A percentile compares a stretch with the other conserved stretches of the same genome.
Evolutionary conservation across 2,888 invertebrate genomes (phyloP).

Genomic region (Argyra leucocephala): DNA sequence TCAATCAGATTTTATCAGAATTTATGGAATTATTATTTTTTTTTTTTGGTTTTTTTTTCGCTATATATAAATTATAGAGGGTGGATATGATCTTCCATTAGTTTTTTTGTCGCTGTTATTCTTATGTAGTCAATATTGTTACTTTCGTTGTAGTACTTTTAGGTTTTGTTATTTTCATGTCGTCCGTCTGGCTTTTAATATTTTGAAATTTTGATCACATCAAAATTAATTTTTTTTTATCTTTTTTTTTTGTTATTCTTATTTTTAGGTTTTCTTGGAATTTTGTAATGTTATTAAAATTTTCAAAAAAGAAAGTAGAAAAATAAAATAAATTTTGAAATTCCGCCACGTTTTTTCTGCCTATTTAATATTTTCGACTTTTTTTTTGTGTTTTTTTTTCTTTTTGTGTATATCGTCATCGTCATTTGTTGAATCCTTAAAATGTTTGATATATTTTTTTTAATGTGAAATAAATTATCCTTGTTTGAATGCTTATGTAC

Average conservation of each 20-base stretch:
- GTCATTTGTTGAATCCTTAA: neutral
- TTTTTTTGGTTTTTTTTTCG: neutral
- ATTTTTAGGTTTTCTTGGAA: neutral
- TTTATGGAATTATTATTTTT: neutral
- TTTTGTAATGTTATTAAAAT: too few species aligned
- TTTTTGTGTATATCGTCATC: neutral
- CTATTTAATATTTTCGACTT: too few species aligned
- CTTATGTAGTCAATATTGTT: neutral
- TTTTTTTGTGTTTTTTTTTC: neutral
- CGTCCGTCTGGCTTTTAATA: neutral
- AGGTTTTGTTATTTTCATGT: neutral
- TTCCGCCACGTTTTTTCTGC: neutral
- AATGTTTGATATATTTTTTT: neutral
- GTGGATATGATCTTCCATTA: neutral
- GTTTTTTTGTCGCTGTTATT: neutral
- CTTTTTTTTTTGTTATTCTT: neutral
- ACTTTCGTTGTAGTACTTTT: neutral
- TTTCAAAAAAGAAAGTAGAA: too few species aligned
- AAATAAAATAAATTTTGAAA: neutral
- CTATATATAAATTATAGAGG: too few species aligned
- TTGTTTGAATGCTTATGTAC: neutral
- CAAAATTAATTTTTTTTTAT: neutral
- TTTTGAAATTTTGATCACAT: conserved; percentile 2
- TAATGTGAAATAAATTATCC: conserved; percentile 1
- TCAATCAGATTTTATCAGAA: neutral